Base-by-base conservation (phyloP, 2,797 vertebrate genomes). In the Enteromius fasciolatus region DNA sequence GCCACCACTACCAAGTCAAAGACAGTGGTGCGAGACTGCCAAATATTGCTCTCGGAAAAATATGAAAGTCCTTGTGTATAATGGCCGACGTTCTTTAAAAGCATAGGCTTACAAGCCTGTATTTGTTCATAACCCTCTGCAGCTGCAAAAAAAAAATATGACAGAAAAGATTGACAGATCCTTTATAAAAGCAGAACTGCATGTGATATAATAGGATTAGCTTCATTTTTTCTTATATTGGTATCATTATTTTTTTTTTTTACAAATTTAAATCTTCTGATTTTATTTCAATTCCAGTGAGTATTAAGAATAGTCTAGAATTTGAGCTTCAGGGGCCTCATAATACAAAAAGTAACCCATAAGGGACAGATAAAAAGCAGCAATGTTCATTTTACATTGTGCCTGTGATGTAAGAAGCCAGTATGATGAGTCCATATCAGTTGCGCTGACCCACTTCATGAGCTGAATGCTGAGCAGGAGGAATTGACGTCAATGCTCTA, bases 381-480 rank as follows among this genome's bases (percentile, higher is more conserved):
- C 28, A 0, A 2, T 33, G 52, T 25, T 48, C 44, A 31, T 39
- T 54, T 61, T 61, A 76, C 52, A 63, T 7, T 64, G 70, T 70
- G 81, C 36, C 28, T 61, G n/a, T 76, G 86, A 86, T 88, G 81
- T 76, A 77, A 89, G 78, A 52, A 41, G 68, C 75, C 61, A 11
- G 78, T 57, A 61, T 78, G 78, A 85, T 83, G 76, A 84, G 87
- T 89, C 86, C 91, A 91, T 91, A 89, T 87, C 91, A 93, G 92
- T 90, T 90, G 93, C 92, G 92, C 93, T 94, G 95, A 96, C 96
- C 95, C 94, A 94, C 82, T 94, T 95, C 92, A 93, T 88, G 91
- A 90, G 91, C 91, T 85, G 95, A 95, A 95, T 86, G 92, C 93
- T 92, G 92, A 94, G 90, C 92, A 61, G 94, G 93, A 92, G 90